Percentiles rank a stretch among this genome's conserved stretches.
phyloP scores from a whole-genome alignment of 1,140 invertebrate genomes.

The Panagrolaimus sp. region DNA sequence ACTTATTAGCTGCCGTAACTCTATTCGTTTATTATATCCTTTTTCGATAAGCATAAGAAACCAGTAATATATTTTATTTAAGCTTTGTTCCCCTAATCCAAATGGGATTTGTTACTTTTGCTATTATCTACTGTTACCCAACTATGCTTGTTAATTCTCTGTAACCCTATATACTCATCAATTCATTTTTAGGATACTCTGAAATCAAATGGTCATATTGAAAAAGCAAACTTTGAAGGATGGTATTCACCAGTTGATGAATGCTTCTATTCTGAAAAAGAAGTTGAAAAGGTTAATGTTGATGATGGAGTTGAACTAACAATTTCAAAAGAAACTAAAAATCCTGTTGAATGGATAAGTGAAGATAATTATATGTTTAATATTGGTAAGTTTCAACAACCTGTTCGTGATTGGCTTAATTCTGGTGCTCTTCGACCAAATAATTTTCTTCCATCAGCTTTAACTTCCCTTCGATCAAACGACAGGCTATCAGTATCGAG shows the following conservation, averaged over 20 bases:
- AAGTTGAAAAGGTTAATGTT: slow-evolving; percentile 67
- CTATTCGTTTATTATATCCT: no score
- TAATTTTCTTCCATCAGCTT: slow-evolving; percentile 28
- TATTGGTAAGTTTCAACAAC: slow-evolving; percentile 66
- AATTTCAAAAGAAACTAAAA: slow-evolving; percentile 57
- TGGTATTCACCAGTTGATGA: slow-evolving; percentile 94
- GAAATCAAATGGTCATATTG: slow-evolving; percentile 70
- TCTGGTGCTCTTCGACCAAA: slow-evolving; percentile 60
- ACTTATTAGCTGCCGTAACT: no score
- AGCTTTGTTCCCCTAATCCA: no score
- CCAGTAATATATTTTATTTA: no score
- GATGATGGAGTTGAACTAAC: slow-evolving; percentile 32
- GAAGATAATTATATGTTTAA: slow-evolving; percentile 92
- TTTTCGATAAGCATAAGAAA: no score
- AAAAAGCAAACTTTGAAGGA: slow-evolving; percentile 77
- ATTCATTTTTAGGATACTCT: slow-evolving; percentile 58
- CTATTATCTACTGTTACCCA: no score
- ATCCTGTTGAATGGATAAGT: slow-evolving; percentile 76
- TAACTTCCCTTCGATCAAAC: no score
- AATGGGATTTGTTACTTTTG: no score
- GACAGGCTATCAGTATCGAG: slow-evolving; percentile 80
- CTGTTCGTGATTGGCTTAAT: slow-evolving; percentile 34
- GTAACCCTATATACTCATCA: no score
- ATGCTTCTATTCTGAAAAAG: slow-evolving; percentile 74
- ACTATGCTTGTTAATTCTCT: no score